Conservation (phyloP, 2,113 vertebrate species). For the Nibea albiflora region DNA sequence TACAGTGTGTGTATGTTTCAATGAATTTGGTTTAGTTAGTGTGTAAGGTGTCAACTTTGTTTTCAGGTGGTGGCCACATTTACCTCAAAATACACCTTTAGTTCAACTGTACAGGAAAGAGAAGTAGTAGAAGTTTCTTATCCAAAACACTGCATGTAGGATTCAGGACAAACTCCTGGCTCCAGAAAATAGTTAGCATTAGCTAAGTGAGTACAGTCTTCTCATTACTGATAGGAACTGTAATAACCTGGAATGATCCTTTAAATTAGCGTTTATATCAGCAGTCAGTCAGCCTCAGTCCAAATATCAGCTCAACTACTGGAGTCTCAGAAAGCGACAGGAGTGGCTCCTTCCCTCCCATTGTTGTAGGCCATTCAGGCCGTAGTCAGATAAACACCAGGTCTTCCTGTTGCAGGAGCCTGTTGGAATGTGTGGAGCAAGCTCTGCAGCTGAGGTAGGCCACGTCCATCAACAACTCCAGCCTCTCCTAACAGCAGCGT, state of each 20-base stretch:
- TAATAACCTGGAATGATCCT: neutral
- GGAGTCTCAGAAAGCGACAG: neutral
- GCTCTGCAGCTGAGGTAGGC: constrained; percentile 86
- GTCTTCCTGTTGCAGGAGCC: constrained; percentile 85
- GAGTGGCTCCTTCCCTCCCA: constrained; percentile 42
- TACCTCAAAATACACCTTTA: neutral
- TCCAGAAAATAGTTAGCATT: neutral
- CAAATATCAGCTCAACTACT: neutral
- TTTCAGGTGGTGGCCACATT: neutral
- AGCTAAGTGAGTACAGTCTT: neutral
- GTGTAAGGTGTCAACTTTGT: neutral
- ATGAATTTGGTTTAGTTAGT: too few species aligned
- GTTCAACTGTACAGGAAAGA: too few species aligned
- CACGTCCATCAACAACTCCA: constrained; percentile 40
- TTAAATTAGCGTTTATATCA: neutral
- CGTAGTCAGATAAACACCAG: constrained; percentile 74
- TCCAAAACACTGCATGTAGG: neutral
- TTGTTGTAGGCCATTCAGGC: constrained; percentile 62
- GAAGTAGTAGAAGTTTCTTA: neutral
- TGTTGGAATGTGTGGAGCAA: constrained; percentile 90
- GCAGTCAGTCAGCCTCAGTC: neutral
- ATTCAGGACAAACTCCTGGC: neutral
- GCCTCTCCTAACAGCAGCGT: constrained; percentile 58
- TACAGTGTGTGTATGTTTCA: too few species aligned
- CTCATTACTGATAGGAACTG: neutral